Percentiles rank a stretch among this genome's conserved stretches.
These are phyloP conservation scores for Propithecus perrieri DNA, from an alignment of 2,797 vertebrate species.

Conservation along the genomic window DNA sequence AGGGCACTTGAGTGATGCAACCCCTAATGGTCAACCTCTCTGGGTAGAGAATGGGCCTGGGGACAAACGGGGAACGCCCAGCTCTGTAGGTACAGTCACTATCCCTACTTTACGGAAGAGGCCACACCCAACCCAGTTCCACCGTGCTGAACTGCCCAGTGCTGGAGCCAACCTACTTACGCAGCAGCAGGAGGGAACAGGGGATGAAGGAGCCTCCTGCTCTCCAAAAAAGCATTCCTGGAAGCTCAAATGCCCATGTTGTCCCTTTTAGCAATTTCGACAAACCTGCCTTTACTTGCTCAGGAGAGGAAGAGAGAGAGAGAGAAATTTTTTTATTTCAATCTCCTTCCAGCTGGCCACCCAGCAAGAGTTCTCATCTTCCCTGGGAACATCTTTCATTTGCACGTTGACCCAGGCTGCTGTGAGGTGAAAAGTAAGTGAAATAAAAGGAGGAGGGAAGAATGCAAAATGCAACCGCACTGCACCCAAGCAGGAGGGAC, in stretches of 20 bases:
- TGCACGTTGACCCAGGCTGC: neutral
- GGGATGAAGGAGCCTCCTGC: neutral
- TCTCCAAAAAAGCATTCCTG: neutral
- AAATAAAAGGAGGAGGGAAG: neutral
- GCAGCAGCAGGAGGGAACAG: neutral
- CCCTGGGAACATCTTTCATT: neutral
- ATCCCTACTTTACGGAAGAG: neutral
- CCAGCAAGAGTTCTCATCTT: neutral
- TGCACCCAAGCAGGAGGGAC: neutral
- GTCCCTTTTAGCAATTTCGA: neutral
- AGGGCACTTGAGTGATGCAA: rapidly evolving
- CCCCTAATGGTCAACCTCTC: neutral
- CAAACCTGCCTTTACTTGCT: neutral
- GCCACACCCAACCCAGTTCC: neutral
- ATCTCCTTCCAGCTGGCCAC: neutral
- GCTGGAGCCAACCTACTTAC: rapidly evolving
- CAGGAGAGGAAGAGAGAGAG: neutral
- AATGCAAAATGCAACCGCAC: neutral
- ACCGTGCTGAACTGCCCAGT: rapidly evolving
- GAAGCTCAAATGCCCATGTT: neutral
- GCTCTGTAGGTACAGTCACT: neutral
- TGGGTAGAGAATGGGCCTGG: neutral
- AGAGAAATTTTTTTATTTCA: neutral
- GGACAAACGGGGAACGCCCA: too few relatives aligned
- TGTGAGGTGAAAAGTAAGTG: neutral